These are phyloP conservation scores for Halichoeres trimaculatus DNA, from an alignment of 2,113 vertebrate genomes.

Conservation along the genomic window DNA sequence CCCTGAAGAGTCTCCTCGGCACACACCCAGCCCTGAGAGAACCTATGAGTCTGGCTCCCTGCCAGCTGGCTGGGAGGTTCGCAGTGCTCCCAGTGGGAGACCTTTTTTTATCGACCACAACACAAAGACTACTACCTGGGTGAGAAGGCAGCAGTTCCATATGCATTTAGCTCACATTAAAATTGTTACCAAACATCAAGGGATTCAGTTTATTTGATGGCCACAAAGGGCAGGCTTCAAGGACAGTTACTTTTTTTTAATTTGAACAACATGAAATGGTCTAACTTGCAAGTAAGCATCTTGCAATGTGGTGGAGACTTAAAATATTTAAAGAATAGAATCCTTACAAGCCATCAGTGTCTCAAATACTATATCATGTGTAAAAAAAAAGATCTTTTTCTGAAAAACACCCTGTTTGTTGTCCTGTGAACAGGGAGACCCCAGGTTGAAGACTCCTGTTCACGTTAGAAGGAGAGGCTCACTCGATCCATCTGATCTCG, in stretches of 20 bases:
- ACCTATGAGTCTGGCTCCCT: conserved; percentile 84
- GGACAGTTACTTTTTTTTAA: neutral
- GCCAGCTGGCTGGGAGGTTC: conserved; percentile 93
- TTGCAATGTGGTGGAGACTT: neutral
- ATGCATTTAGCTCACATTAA: neutral
- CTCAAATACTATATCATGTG: neutral
- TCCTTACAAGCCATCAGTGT: neutral
- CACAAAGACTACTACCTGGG: conserved; percentile 96
- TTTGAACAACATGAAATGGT: neutral
- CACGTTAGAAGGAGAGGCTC: conserved; percentile 85
- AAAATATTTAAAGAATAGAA: neutral
- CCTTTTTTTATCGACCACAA: conserved; percentile 97
- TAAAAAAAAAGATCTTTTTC: conserved; percentile 42
- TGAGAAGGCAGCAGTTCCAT: conserved; percentile 70
- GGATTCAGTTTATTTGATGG: neutral
- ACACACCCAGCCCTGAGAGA: conserved; percentile 68
- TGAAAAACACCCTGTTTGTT: conserved; percentile 53
- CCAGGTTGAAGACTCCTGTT: conserved; percentile 89
- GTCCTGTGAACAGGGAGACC: conserved; percentile 90
- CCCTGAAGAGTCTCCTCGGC: conserved; percentile 75
- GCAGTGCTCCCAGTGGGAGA: conserved; percentile 90
- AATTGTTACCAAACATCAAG: neutral
- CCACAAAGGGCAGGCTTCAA: neutral
- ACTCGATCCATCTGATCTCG: conserved; percentile 89
- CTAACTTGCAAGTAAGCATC: neutral